Evolutionary conservation across 2,113 vertebrate genomes (phyloP).

Genomic region (Pantherophis guttatus): DNA sequence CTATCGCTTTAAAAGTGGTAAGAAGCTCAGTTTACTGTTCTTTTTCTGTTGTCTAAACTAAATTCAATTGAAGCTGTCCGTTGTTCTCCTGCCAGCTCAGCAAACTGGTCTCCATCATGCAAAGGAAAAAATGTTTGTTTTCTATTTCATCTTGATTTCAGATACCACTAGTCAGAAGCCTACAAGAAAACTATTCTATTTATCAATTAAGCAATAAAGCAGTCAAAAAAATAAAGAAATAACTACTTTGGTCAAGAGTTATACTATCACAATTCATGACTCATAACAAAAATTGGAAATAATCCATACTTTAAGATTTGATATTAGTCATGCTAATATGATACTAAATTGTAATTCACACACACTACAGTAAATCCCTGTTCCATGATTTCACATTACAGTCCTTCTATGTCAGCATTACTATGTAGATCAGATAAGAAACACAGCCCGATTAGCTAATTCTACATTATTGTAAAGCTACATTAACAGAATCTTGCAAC

Average conservation of each 20-base stretch:
- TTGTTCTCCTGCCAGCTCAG: background rate
- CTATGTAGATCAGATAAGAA: background rate
- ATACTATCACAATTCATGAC: background rate
- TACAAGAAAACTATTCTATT: background rate
- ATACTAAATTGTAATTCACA: background rate
- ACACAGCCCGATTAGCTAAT: background rate
- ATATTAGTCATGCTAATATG: background rate
- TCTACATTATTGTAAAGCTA: background rate
- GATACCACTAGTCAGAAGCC: background rate
- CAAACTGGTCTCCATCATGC: background rate
- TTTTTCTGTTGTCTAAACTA: background rate
- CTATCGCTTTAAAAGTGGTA: background rate
- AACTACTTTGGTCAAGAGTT: background rate
- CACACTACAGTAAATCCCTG: background rate
- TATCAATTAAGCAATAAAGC: background rate
- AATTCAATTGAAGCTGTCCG: background rate
- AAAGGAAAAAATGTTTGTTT: background rate
- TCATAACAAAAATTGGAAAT: background rate
- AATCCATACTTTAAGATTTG: background rate
- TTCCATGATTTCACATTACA: background rate
- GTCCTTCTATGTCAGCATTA: background rate
- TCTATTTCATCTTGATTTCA: background rate
- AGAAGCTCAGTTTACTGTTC: background rate
- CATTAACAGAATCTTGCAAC: background rate
- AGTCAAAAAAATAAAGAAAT: background rate